Conservation (phyloP, 2,888 invertebrate species). For the Coremacera marginata region DNA sequence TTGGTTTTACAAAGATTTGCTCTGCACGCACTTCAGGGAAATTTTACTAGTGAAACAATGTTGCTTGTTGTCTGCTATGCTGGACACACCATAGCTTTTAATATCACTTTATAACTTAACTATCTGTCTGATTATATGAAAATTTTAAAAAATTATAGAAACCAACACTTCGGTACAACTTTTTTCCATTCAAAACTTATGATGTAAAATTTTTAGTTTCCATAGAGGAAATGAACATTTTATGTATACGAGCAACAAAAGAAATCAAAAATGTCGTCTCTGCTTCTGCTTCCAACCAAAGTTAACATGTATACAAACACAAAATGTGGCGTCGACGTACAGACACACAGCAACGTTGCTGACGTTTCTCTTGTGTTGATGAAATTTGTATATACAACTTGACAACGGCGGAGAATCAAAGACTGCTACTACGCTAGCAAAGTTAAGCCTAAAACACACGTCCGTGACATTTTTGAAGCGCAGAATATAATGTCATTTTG, state of each 20-base stretch:
- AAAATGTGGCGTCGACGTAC: conserved; percentile 13
- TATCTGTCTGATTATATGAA: not conserved
- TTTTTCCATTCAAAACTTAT: not conserved
- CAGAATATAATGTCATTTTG: too few species aligned
- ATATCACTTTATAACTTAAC: not conserved
- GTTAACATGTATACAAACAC: conserved; percentile 33
- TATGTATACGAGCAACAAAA: conserved; percentile 36
- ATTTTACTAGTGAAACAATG: conserved; percentile 14
- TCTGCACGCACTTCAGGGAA: not conserved
- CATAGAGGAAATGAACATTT: conserved; percentile 20
- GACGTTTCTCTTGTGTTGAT: conserved; percentile 9
- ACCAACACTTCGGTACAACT: too few species aligned
- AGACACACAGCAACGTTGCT: conserved; percentile 11
- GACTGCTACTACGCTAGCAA: not conserved
- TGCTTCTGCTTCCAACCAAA: conserved; percentile 11
- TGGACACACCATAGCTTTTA: not conserved
- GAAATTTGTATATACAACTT: conserved; percentile 10
- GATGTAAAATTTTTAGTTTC: conserved; percentile 1
- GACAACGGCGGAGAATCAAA: not conserved
- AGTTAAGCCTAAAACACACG: not conserved
- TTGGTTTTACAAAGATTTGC: not conserved
- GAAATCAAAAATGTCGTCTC: conserved; percentile 40
- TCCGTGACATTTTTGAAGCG: too few species aligned
- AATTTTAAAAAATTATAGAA: too few species aligned
- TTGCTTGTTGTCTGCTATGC: not conserved